Evolutionary conservation across 2,113 vertebrate genomes (phyloP).

Genomic region (Axis porcinus): DNA sequence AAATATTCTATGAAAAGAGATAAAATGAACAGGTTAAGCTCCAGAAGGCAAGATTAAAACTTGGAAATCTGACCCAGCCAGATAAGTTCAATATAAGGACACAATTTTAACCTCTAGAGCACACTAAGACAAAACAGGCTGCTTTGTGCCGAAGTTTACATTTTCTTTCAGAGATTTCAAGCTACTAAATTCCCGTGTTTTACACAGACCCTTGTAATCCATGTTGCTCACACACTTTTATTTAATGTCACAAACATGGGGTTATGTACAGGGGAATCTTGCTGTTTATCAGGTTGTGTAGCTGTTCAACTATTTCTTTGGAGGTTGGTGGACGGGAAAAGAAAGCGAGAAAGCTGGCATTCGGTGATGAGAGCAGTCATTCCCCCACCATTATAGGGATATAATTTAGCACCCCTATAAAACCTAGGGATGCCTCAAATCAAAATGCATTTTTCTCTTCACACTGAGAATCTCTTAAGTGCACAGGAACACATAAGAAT

Average conservation of each 20-base stretch:
- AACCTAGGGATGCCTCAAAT: slow-evolving; percentile 66
- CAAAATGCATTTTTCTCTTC: slow-evolving; percentile 58
- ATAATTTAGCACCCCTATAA: slow-evolving; percentile 68
- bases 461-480: slow-evolving; percentile 68
- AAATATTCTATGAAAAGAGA: not conserved
- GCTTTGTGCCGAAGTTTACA: not conserved
- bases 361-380: not conserved
- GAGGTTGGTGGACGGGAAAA: not conserved
- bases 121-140: not conserved
- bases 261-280: not conserved
- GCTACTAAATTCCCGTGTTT: not conserved
- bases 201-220: not conserved
- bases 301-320: slow-evolving; percentile 35
- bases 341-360: slow-evolving; percentile 37
- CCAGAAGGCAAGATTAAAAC: not conserved
- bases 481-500: slow-evolving; percentile 50
- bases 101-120: not conserved
- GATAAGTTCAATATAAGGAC: not conserved
- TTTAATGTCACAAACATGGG: not conserved
- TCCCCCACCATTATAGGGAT: not conserved
- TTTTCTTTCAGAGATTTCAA: slow-evolving; percentile 1
- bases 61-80: not conserved
- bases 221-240: not conserved
- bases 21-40: not conserved
- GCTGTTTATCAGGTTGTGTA: not conserved